Evolutionary conservation across 2,888 invertebrate species (phyloP), one percentile per base, ranked within the genome.

Genomic region (Clepsis dumicolana): DNA sequence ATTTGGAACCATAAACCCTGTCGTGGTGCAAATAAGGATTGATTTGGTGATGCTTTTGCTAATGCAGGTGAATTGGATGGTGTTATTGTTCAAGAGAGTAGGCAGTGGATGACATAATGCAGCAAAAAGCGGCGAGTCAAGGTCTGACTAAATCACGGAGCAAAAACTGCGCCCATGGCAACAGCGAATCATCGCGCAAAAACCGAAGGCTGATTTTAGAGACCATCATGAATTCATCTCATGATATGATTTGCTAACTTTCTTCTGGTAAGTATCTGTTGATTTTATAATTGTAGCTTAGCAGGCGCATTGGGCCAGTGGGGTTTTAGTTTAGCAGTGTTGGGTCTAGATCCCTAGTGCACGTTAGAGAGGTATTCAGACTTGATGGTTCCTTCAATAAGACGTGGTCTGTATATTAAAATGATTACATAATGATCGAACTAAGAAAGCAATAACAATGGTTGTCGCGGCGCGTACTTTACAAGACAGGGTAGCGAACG

Each of bases 91-190:
- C 62, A 62, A 62, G 62, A 66, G 64, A 64, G 64, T 57, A 65
- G 57, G 64, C 50, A 65, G 62, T 56, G 66, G 66, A 68, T 68
- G 67, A 68, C 63, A 68, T 68, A 68, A 68, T 68, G 67, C 67
- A 57, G 24, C 63, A 68, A 68, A 68, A 67, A 68, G 35, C 27
- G 41, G 16, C 35, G 10, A 68, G 67, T 68, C 67, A 68, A 68
- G 67, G 67, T 68, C 57, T 65, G 38, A 41, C 38, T 32, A 44
- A 63, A 61, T 61, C 60, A 53, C 18, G n/a, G 21, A 21, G 57
- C 57, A 68, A 67, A 67, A 54, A 62, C 14, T 12, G 14, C 41
- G 27, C 35, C 56, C 67, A 59, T 68, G 41, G 67, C 67, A 68
- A 63, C 67, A 68, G 66, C 60, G 57, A 38, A 16, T 38, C 35